Evolutionary conservation across 2,888 invertebrate species (phyloP), one percentile per base, ranked within the genome.

Genomic region (Chrysomela aeneicollis): DNA sequence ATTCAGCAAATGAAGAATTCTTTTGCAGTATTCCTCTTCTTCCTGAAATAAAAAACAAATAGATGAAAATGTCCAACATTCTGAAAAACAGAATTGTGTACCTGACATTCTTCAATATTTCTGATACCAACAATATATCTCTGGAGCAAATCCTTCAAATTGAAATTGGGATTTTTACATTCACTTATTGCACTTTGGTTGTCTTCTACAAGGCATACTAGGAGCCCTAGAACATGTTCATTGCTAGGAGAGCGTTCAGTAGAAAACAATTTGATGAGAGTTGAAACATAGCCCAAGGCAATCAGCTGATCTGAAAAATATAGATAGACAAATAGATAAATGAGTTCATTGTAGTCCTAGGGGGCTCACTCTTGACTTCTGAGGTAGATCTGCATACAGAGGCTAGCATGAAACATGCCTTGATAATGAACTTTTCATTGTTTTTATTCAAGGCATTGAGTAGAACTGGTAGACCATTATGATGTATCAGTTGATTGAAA

Each of bases 401-500:
- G 0, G 86, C 82, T 50, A 93, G 80, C 58, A 95, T 83, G 82
- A 94, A 94, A 9, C 91, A 87, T 0, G 90, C 87, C 82, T 93
- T 94, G 1, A 88, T 87, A 72, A 88, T 85, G 1, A 91, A 83
- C 70, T 88, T 87, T 52, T 86, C 84, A 49, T 88, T 84, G 0
- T 84, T 78, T 17, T 84, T 85, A 64, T 85, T 83, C 76, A 94
- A 83, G 2, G 89, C 86, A 59, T 86, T 83, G 58, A 88, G 79
- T 8, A 94, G 81, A 8, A 86, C 83, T 2, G 86, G 86, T 9
- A 73, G 64, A 0, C 94, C 94, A 71, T 89, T 89, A 52, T 86
- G 83, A 8, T 86, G 80, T 4, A 87, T 79, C 78, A 95, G 87
- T 71, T 86, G 86, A 1, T 83, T 82, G 64, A 89, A 85, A 0